Evolutionary conservation across 1,140 invertebrate genomes (phyloP).

Genomic region (Cotesia typhae): DNA sequence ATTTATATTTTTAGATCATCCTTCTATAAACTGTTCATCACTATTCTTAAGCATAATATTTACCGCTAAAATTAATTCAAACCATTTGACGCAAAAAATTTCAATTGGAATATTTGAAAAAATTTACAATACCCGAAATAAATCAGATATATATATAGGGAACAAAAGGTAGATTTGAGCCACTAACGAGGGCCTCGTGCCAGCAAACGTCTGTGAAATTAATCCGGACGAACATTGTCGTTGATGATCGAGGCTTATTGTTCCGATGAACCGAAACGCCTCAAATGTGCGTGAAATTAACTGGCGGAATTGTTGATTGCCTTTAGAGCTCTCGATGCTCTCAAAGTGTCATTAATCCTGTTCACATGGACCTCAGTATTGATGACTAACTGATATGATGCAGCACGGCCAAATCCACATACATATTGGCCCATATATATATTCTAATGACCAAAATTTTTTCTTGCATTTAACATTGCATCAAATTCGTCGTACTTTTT

Average conservation of each 20-base stretch:
- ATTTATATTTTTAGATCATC: too few species aligned
- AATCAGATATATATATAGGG: too few species aligned
- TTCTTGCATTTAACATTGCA: background rate
- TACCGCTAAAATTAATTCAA: too few species aligned
- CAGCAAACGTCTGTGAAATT: constrained; percentile 25
- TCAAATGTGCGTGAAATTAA: constrained; percentile 66
- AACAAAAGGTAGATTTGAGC: constrained; percentile 16
- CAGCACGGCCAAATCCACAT: constrained; percentile 7
- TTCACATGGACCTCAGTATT: constrained; percentile 41
- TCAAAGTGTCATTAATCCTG: constrained; percentile 34
- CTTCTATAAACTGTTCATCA: too few species aligned
- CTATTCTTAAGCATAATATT: too few species aligned
- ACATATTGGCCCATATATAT: background rate
- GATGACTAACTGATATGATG: constrained; percentile 46
- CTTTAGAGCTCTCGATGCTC: constrained; percentile 34
- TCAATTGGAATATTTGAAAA: background rate
- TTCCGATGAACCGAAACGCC: constrained; percentile 51
- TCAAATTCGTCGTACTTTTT: constrained; percentile 16
- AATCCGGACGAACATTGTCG: constrained; percentile 21
- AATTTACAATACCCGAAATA: too few species aligned
- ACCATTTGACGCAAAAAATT: background rate
- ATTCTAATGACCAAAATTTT: constrained; percentile 19
- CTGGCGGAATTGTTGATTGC: constrained; percentile 42
- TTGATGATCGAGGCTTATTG: constrained; percentile 59
- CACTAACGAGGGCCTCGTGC: constrained; percentile 52